Evolutionary conservation across 2,888 invertebrate species (phyloP), one percentile per base, ranked within the genome.

Genomic region (Spodoptera exigua): DNA sequence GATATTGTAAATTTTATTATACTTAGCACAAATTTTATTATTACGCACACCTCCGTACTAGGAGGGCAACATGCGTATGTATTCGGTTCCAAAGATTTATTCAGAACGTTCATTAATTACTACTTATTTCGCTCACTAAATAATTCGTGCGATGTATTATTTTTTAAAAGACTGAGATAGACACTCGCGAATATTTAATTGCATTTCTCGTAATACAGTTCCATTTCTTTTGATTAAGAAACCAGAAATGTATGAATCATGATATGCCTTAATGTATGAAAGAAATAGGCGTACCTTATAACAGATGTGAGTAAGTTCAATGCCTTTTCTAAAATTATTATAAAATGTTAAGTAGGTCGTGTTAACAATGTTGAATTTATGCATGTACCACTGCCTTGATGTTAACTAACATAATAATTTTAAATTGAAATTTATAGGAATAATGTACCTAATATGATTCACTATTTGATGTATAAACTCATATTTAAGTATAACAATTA

Each of bases 381-480:
- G 85, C 85, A 85, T 87, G 81, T 84, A 89, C 85, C 89, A 90
- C 90, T 91, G 90, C 91, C 91, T 90, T 89, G 88, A 86, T 87
- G 86, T 88, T 89, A 83, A 84, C 74, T 84, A 84, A 84, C 82
- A 83, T 88, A 86, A 76, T 77, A 77, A 76, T 71, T 76, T 76
- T 74, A 77, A 77, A 78, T 86, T 85, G 80, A 85, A 27, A 85
- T 78, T 80, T 79, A 85, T 81, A 84, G 83, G 82, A 85, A 83
- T 84, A 70, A 78, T 79, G 78, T 82, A 80, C 27, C 72, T 76
- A 64, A 70, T 65, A 77, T 78, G 83, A 87, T 88, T 86, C 83
- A 83, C 61, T 82, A 82, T 82, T 27, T 76, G 71, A 78, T 77
- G 79, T 80, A 80, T 81, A 77, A 81, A 78, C 79, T 82, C 80